Evolutionary conservation across 2,888 invertebrate species (phyloP).

Genomic region (Drosophila mimica): DNA sequence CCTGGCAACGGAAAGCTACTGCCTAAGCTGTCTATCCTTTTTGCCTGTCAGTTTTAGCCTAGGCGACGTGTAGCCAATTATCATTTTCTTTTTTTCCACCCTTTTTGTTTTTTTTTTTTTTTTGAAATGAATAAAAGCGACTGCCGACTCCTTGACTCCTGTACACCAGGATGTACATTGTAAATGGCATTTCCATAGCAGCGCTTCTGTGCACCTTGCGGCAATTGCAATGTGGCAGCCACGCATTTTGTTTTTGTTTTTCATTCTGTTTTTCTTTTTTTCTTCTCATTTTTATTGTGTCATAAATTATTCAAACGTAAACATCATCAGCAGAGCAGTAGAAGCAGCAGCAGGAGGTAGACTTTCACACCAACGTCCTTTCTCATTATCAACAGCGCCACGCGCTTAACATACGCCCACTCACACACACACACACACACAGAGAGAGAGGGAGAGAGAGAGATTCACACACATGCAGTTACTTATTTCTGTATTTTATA

Average conservation of each 20-base stretch:
- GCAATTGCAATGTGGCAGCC: conserved; percentile 67
- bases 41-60: conserved; percentile 64
- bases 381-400: conserved; percentile 72
- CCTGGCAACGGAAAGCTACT: conserved; percentile 22
- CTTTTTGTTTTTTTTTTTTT: conserved; percentile 23
- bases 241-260: conserved; percentile 39
- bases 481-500: conserved; percentile 47
- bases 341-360: conserved; percentile 34
- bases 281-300: conserved; percentile 67
- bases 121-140: conserved; percentile 73
- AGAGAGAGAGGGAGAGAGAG: not conserved
- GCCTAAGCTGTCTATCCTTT: conserved; percentile 58
- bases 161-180: conserved; percentile 52
- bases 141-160: conserved; percentile 45
- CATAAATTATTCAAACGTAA: conserved; percentile 84
- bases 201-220: conserved; percentile 70
- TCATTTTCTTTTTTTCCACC: conserved; percentile 49
- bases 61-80: conserved; percentile 70
- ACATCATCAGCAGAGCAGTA: conserved; percentile 77
- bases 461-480: conserved; percentile 20
- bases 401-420: conserved; percentile 52
- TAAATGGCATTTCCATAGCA: conserved; percentile 77
- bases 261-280: conserved; percentile 33
- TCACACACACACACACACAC: not conserved
- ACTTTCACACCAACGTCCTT: conserved; percentile 32